These are phyloP conservation scores for Pyrrhosoma nymphula DNA, from an alignment of 2,888 invertebrate species.

Conservation along the genomic window DNA sequence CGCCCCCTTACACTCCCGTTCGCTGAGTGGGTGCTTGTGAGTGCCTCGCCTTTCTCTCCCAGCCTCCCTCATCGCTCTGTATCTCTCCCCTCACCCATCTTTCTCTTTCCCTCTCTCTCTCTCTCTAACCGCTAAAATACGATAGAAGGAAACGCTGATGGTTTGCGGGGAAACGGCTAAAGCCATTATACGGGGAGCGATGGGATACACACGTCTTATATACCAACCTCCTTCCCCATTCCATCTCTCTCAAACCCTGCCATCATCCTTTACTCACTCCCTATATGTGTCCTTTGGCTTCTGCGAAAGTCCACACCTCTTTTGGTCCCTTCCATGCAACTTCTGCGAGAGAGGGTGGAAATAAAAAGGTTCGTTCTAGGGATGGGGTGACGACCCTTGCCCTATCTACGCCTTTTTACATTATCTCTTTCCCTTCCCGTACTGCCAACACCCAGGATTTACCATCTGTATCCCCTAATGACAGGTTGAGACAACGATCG, in stretches of 20 bases:
- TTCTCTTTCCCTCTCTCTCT: background rate
- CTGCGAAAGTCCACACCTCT: too few relatives aligned
- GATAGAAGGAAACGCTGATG: constrained; percentile 60
- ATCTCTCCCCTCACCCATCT: too few relatives aligned
- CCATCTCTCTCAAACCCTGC: background rate
- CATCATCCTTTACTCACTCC: background rate
- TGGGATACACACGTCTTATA: background rate
- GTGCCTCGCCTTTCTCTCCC: background rate
- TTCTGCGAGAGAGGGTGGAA: background rate
- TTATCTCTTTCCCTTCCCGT: background rate
- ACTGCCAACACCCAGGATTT: background rate
- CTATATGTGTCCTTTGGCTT: background rate
- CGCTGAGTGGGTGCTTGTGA: background rate
- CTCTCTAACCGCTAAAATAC: constrained; percentile 55
- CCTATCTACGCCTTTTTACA: constrained; percentile 7
- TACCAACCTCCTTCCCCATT: background rate
- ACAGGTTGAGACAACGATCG: too few relatives aligned
- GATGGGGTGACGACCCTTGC: background rate
- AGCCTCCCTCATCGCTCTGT: too few relatives aligned
- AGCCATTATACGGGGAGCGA: constrained; percentile 50
- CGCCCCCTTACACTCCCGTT: background rate
- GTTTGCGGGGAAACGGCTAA: constrained; percentile 62
- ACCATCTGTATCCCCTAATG: too few relatives aligned
- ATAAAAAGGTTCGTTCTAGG: background rate
- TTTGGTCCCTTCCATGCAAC: too few relatives aligned